Conservation (phyloP, 2,888 invertebrate species). For the Theodoxus fluviatilis region DNA sequence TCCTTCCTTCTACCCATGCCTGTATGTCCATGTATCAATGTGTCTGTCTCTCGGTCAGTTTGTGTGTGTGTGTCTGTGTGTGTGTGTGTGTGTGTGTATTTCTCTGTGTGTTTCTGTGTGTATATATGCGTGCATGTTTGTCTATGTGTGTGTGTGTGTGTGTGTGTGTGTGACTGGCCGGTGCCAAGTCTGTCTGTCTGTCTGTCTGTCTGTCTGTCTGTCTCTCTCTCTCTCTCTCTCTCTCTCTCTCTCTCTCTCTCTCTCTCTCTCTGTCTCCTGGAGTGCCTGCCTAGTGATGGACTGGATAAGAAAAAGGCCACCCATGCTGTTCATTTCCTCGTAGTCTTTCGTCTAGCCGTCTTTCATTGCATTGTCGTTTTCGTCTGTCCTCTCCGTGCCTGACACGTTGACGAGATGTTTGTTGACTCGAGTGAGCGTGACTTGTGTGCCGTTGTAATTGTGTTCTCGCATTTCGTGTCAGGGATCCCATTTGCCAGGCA, state of each 20-base stretch:
- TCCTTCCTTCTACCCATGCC: not conserved
- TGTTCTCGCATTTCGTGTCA: too few species aligned
- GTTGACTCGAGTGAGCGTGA: too few species aligned
- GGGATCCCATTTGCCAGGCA: too few species aligned
- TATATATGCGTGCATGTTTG: not conserved
- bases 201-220: conserved; percentile 9
- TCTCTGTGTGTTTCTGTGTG: not conserved
- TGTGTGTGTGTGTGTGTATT: conserved; percentile 18
- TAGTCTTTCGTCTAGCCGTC: too few species aligned
- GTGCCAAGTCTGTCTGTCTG: not conserved
- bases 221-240: not conserved
- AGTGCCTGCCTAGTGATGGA: too few species aligned
- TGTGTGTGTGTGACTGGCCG: conserved; percentile 9
- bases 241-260: conserved; percentile 21
- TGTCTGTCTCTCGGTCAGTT: not conserved
- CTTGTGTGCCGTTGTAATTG: too few species aligned
- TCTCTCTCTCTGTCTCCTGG: conserved; percentile 9
- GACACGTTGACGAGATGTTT: too few species aligned
- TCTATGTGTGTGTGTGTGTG: conserved; percentile 6
- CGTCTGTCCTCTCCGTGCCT: too few species aligned
- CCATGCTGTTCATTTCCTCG: too few species aligned
- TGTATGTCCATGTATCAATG: not conserved
- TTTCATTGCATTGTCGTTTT: too few species aligned
- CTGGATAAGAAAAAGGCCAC: too few species aligned
- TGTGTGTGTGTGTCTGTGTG: not conserved